These are phyloP conservation scores for Ploceus nigricollis DNA, from an alignment of 2,113 vertebrate genomes.

Conservation along the genomic window DNA sequence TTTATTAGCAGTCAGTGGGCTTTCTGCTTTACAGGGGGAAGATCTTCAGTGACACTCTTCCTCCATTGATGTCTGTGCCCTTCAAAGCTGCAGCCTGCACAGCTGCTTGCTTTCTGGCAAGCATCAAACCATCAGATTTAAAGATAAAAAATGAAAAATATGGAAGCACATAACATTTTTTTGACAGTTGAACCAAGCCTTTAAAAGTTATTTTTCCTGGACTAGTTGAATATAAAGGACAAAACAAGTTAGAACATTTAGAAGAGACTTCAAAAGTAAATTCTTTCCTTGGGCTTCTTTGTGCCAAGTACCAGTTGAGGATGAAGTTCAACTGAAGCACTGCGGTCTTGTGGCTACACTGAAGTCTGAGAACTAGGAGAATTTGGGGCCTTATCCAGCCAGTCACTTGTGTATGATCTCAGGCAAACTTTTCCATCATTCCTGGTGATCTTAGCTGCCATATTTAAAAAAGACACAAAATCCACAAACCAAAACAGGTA, in stretches of 20 bases:
- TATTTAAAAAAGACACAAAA: not conserved
- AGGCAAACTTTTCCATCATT: not conserved
- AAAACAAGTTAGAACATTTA: slow-evolving; percentile 23
- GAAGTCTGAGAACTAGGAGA: not conserved
- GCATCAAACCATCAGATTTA: not conserved
- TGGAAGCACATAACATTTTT: not conserved
- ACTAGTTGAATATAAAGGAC: not conserved
- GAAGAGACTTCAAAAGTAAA: slow-evolving; percentile 29
- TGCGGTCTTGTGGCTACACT: not conserved
- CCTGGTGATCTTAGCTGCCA: not conserved
- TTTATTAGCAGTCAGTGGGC: not conserved
- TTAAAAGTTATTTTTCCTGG: not conserved
- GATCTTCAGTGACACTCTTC: not conserved
- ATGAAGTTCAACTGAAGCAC: not conserved
- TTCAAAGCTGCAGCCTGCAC: not conserved
- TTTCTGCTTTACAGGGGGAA: not conserved
- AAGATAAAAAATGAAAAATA: not conserved
- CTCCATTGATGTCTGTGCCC: not conserved
- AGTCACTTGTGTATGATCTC: not conserved
- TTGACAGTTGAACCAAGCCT: not conserved
- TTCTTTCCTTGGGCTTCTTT: not conserved
- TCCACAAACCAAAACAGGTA: not conserved
- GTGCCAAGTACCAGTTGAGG: not conserved
- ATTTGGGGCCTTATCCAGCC: not conserved
- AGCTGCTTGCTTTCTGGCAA: not conserved